Evolutionary conservation across 2,113 vertebrate genomes (phyloP).

Genomic region (Tetrao urogallus): DNA sequence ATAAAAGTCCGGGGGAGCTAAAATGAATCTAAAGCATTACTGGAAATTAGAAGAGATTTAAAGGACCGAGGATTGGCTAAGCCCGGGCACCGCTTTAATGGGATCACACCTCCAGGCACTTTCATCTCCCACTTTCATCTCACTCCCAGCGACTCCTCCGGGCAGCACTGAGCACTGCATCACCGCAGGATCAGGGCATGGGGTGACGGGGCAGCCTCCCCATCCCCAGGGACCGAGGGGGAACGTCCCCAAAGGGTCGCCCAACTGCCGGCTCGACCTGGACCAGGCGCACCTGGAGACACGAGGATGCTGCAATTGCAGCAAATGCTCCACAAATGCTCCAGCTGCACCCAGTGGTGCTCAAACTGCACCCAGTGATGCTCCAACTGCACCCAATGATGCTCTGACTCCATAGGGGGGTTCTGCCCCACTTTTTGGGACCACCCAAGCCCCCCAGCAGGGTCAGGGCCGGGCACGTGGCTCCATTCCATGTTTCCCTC

Average conservation of each 20-base stretch:
- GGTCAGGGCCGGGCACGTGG: background rate
- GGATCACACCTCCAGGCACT: conserved; percentile 71
- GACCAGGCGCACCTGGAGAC: fast-evolving
- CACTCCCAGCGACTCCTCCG: conserved; percentile 36
- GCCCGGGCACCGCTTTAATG: conserved; percentile 62
- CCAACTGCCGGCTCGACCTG: background rate
- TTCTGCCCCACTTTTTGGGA: background rate
- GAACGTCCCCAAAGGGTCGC: fast-evolving
- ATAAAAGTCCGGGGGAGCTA: conserved; percentile 66
- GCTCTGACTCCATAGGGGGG: background rate
- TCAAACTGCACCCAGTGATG: background rate
- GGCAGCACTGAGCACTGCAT: background rate
- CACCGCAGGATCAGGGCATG: too few species aligned
- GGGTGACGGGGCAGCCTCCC: background rate
- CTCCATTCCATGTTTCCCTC: conserved; percentile 49
- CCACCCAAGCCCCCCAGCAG: background rate
- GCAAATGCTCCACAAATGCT: too few species aligned
- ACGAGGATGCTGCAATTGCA: fast-evolving
- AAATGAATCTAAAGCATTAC: conserved; percentile 69
- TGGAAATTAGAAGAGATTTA: conserved; percentile 76
- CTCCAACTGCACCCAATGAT: background rate
- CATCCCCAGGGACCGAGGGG: fast-evolving
- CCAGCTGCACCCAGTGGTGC: too few species aligned
- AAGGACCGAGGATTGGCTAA: conserved; percentile 62
- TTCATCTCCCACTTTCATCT: conserved; percentile 76